These are phyloP conservation scores for Drosophila tani DNA, from an alignment of 1,140 invertebrate genomes.

Conservation along the genomic window DNA sequence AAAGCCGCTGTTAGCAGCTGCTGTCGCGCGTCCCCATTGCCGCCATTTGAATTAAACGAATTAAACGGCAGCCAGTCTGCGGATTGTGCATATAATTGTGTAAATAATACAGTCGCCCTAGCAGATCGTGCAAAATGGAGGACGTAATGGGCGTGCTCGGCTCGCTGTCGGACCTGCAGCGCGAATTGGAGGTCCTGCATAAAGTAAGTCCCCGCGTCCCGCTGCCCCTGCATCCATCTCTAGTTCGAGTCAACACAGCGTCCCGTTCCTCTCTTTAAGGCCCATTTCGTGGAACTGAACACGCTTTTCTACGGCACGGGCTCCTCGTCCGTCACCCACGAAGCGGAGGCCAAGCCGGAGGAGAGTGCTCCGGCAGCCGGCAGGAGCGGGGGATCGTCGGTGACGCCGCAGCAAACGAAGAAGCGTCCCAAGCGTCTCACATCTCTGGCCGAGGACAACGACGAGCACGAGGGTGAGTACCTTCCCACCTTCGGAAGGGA, in stretches of 20 bases:
- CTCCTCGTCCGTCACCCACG: background rate
- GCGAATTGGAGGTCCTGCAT: conserved; percentile 41
- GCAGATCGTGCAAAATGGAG: conserved; percentile 59
- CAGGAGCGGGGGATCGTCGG: conserved; percentile 18
- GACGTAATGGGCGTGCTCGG: conserved; percentile 58
- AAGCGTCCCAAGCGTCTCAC: conserved; percentile 72
- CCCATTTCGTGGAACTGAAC: conserved; percentile 62
- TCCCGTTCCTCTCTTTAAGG: conserved; percentile 40
- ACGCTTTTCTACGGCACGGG: conserved; percentile 55
- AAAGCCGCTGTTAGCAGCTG: conserved; percentile 10
- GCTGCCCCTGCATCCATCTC: too few species aligned
- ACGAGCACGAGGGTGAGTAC: conserved; percentile 54
- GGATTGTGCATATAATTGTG: conserved; percentile 17
- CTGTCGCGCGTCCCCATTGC: conserved; percentile 58
- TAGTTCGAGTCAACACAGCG: conserved; percentile 7
- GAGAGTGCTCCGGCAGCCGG: conserved; percentile 2
- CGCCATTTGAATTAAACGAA: conserved; percentile 74
- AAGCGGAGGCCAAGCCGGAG: conserved; percentile 2
- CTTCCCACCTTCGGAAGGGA: background rate
- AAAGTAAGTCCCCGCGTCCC: conserved; percentile 32
- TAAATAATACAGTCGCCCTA: conserved; percentile 17
- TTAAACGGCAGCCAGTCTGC: background rate
- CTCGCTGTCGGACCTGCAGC: conserved; percentile 26
- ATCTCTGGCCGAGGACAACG: conserved; percentile 55
- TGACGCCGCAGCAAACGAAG: conserved; percentile 76